Conservation (phyloP, 1,140 invertebrate species). For the Laupala kohalensis region DNA sequence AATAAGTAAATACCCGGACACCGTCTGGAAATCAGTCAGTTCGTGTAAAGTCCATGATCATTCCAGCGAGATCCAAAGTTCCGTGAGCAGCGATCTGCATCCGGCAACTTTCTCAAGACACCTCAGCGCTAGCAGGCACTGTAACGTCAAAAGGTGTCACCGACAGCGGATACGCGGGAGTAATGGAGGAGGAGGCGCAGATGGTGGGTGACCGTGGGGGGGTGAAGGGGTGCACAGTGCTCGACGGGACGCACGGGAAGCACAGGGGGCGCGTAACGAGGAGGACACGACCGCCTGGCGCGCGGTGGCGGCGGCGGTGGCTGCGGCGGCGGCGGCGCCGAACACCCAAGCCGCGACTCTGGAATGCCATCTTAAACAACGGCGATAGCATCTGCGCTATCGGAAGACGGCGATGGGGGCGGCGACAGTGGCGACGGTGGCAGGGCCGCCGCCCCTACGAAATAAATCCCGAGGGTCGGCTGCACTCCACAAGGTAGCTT, state of each 20-base stretch:
- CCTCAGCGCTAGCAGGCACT: background rate
- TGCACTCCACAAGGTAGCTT: background rate
- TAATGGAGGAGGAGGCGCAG: too few species aligned
- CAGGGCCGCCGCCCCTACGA: background rate
- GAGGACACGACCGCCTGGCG: background rate
- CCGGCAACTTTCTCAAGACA: background rate
- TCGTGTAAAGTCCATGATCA: too few species aligned
- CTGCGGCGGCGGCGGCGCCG: too few species aligned
- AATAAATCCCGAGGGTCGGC: background rate
- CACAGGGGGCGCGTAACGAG: background rate
- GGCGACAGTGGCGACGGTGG: background rate
- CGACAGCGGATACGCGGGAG: background rate
- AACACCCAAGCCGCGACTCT: background rate
- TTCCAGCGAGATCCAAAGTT: background rate
- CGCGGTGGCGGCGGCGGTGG: too few species aligned
- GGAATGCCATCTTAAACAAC: background rate
- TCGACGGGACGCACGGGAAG: too few species aligned
- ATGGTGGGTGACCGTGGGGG: too few species aligned
- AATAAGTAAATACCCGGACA: too few species aligned
- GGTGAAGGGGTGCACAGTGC: too few species aligned
- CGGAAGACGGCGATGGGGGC: background rate
- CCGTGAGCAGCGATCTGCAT: background rate
- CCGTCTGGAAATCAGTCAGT: too few species aligned
- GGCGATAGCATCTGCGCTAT: background rate
- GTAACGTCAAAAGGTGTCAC: background rate